A percentile compares a stretch with the other conserved stretches of the same genome.
These are phyloP conservation scores for Polypedilum pembai DNA, from an alignment of 1,140 invertebrate genomes.

Conservation along the genomic window DNA sequence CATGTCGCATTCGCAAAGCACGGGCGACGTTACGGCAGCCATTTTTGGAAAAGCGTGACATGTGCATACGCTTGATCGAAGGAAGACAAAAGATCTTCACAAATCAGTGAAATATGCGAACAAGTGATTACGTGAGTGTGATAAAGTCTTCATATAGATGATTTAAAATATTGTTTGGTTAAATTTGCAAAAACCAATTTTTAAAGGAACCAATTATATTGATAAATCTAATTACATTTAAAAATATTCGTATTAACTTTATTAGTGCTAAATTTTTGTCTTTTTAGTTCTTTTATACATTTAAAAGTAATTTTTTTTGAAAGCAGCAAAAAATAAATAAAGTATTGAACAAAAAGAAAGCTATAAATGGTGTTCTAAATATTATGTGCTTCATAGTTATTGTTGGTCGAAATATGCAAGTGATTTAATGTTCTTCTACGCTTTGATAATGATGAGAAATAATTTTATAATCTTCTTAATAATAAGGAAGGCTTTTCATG, in stretches of 20 bases:
- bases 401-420: too few species aligned
- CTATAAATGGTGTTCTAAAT: too few species aligned
- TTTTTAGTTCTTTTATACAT: conserved; percentile 2
- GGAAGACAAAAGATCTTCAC: conserved; percentile 39
- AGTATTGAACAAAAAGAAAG: too few species aligned
- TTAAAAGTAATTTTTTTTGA: too few species aligned
- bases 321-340: too few species aligned
- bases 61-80: background rate
- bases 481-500: too few species aligned
- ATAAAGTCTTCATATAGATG: background rate
- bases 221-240: background rate
- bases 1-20: conserved; percentile 52
- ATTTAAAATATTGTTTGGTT: background rate
- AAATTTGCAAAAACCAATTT: too few species aligned
- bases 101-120: conserved; percentile 38
- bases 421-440: too few species aligned
- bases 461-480: too few species aligned
- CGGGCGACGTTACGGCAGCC: conserved; percentile 52
- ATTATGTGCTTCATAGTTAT: too few species aligned
- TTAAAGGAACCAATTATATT: conserved; percentile 10
- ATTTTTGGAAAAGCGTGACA: conserved; percentile 55
- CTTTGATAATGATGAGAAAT: too few species aligned
- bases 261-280: background rate
- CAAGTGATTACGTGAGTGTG: background rate
- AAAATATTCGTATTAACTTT: conserved; percentile 11